A percentile compares a stretch with the other conserved stretches of the same genome.
These are phyloP conservation scores for Anguilla japonica DNA, from an alignment of 2,113 vertebrate species.

Conservation along the genomic window DNA sequence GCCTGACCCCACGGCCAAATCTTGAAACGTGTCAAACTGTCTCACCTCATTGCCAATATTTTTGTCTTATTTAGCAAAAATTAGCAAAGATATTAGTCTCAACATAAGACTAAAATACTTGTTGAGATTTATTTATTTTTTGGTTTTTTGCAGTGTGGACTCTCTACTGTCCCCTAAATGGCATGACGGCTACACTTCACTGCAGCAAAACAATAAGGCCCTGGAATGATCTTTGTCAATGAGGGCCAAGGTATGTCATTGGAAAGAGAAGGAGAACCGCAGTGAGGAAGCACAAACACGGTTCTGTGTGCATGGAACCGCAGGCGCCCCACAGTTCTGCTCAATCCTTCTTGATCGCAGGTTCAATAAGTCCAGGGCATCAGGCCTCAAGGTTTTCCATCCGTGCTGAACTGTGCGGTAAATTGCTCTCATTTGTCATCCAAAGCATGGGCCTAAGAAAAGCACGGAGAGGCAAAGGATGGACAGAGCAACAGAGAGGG, in stretches of 20 bases:
- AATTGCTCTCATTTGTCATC: slow-evolving; percentile 20
- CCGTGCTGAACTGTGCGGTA: background rate
- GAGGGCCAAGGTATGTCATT: background rate
- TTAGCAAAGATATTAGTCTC: too few species aligned
- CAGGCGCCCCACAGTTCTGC: background rate
- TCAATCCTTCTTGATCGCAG: background rate
- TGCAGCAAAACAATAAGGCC: background rate
- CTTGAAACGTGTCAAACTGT: too few species aligned
- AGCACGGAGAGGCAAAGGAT: background rate
- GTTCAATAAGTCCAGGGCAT: background rate
- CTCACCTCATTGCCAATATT: too few species aligned
- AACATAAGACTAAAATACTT: too few species aligned
- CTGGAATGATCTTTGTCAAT: background rate
- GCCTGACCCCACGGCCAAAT: too few species aligned
- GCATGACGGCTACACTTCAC: background rate
- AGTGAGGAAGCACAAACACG: background rate
- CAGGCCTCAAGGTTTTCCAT: background rate
- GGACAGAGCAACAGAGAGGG: slow-evolving; percentile 9
- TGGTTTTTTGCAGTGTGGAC: background rate
- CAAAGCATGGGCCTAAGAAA: background rate
- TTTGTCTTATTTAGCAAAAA: too few species aligned
- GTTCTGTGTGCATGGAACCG: background rate
- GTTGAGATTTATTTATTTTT: too few species aligned
- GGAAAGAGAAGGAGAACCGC: background rate
- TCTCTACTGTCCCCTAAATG: background rate